Conservation (phyloP, 2,888 invertebrate genomes). For the Netelia inedita region DNA sequence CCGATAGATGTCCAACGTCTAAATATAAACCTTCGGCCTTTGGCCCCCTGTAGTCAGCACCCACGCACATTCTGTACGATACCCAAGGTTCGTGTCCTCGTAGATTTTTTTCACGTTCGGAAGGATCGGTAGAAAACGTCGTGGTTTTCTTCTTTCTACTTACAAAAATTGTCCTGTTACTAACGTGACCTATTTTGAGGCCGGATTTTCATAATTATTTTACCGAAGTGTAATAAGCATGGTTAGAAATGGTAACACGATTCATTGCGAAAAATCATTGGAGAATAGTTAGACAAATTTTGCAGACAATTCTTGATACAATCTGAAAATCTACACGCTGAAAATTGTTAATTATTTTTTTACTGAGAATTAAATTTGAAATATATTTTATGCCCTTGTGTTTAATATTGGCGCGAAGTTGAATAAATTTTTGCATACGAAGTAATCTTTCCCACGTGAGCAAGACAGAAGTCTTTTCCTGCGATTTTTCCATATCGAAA, state of each 20-base stretch:
- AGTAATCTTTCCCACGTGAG: no score
- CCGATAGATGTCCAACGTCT: slow-evolving; percentile 66
- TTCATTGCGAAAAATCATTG: no score
- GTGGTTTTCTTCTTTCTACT: not conserved
- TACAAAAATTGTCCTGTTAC: not conserved
- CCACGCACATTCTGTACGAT: slow-evolving; percentile 37
- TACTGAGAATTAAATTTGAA: no score
- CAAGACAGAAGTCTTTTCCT: no score
- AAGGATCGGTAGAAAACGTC: not conserved
- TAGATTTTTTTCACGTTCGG: slow-evolving; percentile 25
- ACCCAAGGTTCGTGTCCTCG: slow-evolving; percentile 8
- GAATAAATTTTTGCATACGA: no score
- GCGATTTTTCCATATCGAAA: no score
- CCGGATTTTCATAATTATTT: not conserved
- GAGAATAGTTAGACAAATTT: not conserved
- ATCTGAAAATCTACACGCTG: no score
- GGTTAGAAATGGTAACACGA: not conserved
- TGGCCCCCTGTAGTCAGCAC: slow-evolving; percentile 39
- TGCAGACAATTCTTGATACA: not conserved
- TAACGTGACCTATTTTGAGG: not conserved
- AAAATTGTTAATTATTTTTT: no score
- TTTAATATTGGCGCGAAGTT: no score
- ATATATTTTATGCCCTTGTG: no score
- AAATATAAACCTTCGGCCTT: slow-evolving; percentile 72
- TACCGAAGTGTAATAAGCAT: not conserved